Conservation (phyloP, 2,113 vertebrate species). For the Tragelaphus buxtoni region DNA sequence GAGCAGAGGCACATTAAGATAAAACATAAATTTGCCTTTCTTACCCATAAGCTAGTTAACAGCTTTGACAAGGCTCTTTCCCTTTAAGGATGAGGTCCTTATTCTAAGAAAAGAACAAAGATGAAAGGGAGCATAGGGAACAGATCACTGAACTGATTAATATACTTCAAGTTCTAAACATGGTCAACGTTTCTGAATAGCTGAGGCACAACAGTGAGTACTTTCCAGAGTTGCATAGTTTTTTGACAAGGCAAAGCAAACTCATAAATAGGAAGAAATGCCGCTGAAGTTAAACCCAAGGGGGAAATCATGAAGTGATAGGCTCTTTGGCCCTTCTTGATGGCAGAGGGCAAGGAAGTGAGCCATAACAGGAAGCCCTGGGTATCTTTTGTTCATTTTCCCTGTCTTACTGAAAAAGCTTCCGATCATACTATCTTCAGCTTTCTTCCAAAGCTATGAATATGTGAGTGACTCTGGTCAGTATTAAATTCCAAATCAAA, state of each 20-base stretch:
- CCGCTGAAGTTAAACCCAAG: neutral
- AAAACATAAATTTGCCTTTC: neutral
- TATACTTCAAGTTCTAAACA: neutral
- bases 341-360: rapidly evolving
- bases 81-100: neutral
- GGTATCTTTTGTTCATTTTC: neutral
- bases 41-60: neutral
- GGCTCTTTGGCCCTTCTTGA: neutral
- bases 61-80: neutral
- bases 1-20: neutral
- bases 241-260: neutral
- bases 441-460: neutral
- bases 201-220: neutral
- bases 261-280: neutral
- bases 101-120: slow-evolving; percentile 9
- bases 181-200: neutral
- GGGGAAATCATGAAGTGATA: neutral
- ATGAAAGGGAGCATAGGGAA: neutral
- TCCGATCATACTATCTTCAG: neutral
- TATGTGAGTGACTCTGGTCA: neutral
- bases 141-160: neutral
- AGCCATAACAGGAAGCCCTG: neutral
- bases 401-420: neutral
- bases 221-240: neutral
- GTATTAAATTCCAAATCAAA: slow-evolving; percentile 19